A percentile compares a stretch with the other conserved stretches of the same genome.
These are phyloP conservation scores for Apodemia zela DNA, from an alignment of 2,888 invertebrate genomes.

Conservation along the genomic window DNA sequence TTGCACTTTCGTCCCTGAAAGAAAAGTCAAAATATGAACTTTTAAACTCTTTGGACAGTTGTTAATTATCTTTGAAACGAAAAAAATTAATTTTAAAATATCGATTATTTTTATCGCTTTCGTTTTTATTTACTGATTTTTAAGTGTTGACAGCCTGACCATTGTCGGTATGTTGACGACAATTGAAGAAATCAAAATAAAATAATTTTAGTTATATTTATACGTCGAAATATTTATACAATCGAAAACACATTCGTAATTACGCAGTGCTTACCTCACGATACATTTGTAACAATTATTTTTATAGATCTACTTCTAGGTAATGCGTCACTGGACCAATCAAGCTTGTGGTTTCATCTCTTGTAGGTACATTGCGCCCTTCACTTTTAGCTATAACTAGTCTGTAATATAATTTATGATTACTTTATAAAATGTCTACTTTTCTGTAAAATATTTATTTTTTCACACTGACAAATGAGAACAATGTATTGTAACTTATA, in stretches of 20 bases:
- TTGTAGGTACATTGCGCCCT: neutral
- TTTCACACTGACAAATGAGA: neutral
- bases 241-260: neutral
- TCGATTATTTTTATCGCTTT: no score
- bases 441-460: slow-evolving; percentile 5
- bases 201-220: neutral
- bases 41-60: no score
- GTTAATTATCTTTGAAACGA: no score
- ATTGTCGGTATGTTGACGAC: no score
- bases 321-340: slow-evolving; percentile 23
- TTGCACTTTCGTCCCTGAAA: no score
- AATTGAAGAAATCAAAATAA: no score
- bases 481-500: neutral
- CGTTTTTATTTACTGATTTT: no score
- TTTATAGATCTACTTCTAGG: slow-evolving; percentile 12
- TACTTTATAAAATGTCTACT: neutral
- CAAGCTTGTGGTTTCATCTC: slow-evolving; percentile 15
- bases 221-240: neutral
- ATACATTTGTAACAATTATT: slow-evolving; percentile 7
- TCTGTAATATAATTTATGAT: neutral
- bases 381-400: slow-evolving; percentile 7
- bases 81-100: no score
- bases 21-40: no score
- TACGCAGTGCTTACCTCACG: neutral
- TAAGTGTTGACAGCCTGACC: no score